phyloP scores from a whole-genome alignment of 2,888 invertebrate genomes.

The Andrena flavipes region DNA sequence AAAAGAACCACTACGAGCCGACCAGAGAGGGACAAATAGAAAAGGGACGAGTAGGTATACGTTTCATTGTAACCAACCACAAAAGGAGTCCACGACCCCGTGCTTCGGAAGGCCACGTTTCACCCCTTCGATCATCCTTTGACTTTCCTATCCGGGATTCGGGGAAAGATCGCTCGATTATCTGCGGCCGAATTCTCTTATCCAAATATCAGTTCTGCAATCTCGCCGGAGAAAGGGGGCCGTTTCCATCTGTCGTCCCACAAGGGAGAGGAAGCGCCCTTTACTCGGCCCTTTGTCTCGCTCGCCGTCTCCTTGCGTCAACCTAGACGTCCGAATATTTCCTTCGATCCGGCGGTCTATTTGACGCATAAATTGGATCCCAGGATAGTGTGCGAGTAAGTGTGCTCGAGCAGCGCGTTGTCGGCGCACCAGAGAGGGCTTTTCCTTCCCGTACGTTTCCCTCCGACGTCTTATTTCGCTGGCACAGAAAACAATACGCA shows the following conservation, averaged over 20 bases:
- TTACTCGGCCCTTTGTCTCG: constrained; percentile 1
- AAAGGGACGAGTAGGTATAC: constrained; percentile 16
- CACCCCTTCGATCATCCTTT: constrained; percentile 43
- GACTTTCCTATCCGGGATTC: not conserved
- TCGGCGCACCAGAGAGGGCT: constrained; percentile 4
- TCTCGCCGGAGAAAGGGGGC: constrained; percentile 18
- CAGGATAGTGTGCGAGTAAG: not conserved
- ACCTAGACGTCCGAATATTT: constrained; percentile 7
- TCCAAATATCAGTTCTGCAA: not conserved
- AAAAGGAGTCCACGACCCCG: constrained; percentile 49
- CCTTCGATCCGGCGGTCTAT: constrained; percentile 10
- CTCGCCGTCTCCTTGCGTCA: not conserved
- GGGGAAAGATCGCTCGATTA: not conserved
- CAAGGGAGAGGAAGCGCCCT: constrained; percentile 2
- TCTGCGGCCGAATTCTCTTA: not conserved
- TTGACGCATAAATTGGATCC: constrained; percentile 25
- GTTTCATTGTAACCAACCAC: constrained; percentile 44
- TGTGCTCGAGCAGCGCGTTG: not conserved
- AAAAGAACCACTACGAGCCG: constrained; percentile 18
- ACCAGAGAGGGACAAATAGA: constrained; percentile 12
- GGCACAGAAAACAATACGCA: constrained; percentile 76
- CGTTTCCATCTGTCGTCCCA: not conserved
- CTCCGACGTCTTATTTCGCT: constrained; percentile 43
- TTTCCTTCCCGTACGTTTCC: constrained; percentile 28
- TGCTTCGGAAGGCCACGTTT: constrained; percentile 51